Percentiles rank a stretch among this genome's conserved stretches.
These are phyloP conservation scores for Omphaloscelis lunosa DNA, from an alignment of 2,888 invertebrate species.

Conservation along the genomic window DNA sequence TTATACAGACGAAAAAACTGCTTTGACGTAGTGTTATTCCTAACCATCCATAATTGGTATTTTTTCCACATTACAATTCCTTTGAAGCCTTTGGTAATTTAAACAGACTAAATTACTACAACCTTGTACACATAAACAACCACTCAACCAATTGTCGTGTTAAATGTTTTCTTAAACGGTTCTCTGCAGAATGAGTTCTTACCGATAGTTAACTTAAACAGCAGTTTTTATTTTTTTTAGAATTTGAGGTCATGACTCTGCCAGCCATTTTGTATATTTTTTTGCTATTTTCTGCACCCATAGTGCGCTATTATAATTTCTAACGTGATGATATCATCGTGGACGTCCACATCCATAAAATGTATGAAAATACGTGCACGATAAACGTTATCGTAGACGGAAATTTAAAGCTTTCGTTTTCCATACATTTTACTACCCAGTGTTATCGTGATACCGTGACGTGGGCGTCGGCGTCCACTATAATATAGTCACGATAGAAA, in stretches of 20 bases:
- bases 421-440: no score
- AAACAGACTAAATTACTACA: conserved; percentile 5
- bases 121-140: conserved; percentile 25
- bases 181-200: neutral
- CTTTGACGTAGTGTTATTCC: neutral
- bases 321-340: no score
- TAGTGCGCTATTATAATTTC: no score
- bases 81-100: neutral
- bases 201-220: neutral
- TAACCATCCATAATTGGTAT: neutral
- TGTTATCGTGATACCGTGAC: no score
- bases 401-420: no score
- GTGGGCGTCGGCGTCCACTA: no score
- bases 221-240: neutral
- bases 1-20: neutral
- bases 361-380: no score
- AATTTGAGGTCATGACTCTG: neutral
- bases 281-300: no score
- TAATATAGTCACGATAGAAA: no score
- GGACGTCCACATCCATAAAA: no score
- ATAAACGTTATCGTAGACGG: no score
- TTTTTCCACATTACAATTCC: neutral
- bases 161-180: conserved; percentile 24
- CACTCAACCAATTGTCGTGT: neutral
- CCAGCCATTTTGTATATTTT: no score